Evolutionary conservation across 2,113 vertebrate species (phyloP).

Genomic region (Syngnathus floridae): DNA sequence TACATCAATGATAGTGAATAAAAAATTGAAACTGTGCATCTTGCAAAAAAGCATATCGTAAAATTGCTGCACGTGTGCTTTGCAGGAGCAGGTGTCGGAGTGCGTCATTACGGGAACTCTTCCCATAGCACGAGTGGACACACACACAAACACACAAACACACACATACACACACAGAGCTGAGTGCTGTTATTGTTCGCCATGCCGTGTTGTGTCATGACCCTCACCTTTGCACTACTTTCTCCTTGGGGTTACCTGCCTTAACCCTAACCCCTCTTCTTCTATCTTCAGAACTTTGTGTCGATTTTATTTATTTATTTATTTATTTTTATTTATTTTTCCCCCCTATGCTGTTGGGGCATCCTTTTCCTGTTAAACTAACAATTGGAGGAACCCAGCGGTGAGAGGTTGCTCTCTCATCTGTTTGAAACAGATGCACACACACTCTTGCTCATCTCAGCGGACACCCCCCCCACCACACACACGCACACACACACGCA

Average conservation of each 20-base stretch:
- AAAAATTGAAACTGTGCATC: background rate
- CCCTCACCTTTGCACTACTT: conserved; percentile 57
- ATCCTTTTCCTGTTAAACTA: conserved; percentile 46
- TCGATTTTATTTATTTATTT: background rate
- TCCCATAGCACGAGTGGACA: conserved; percentile 4
- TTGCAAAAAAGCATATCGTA: background rate
- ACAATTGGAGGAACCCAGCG: conserved; percentile 66
- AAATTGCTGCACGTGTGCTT: background rate
- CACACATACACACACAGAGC: background rate
- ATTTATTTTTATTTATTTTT: conserved; percentile 11
- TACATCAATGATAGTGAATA: background rate
- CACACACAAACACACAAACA: conserved; percentile 11
- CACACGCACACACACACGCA: conserved; percentile 9
- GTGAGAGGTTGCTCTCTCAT: conserved; percentile 50
- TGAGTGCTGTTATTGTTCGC: conserved; percentile 16
- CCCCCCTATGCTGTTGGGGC: conserved; percentile 36
- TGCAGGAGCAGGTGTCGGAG: conserved; percentile 12
- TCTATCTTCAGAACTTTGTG: conserved; percentile 25
- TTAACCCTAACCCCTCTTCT: background rate
- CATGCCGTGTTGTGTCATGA: conserved; percentile 17
- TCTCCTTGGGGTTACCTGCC: conserved; percentile 12
- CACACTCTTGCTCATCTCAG: background rate
- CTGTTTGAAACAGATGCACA: conserved; percentile 29
- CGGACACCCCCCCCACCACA: conserved; percentile 17
- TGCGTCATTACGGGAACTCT: conserved; percentile 36